Conservation (phyloP, 2,797 vertebrate genomes). For the Anguilla pacifica region DNA sequence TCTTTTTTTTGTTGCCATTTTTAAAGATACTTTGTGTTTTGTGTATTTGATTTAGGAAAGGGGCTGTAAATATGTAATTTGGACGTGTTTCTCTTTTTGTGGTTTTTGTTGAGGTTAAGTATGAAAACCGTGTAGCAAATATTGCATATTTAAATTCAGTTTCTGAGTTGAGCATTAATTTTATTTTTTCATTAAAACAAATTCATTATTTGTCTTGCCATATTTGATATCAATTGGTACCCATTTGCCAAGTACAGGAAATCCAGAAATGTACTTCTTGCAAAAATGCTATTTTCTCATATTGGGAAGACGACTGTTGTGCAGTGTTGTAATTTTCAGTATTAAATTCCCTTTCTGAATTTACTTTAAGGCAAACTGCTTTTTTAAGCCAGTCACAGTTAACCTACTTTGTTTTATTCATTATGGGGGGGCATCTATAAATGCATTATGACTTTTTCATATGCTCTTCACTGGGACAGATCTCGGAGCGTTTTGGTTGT, state of each 20-base stretch:
- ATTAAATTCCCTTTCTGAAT: slow-evolving; percentile 74
- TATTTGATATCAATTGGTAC: slow-evolving; percentile 75
- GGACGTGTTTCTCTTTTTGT: slow-evolving; percentile 46
- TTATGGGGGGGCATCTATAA: slow-evolving; percentile 50
- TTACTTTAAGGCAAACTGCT: slow-evolving; percentile 54
- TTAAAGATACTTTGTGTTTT: slow-evolving; percentile 51
- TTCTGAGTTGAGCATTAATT: slow-evolving; percentile 53
- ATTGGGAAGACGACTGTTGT: slow-evolving; percentile 80
- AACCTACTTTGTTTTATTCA: slow-evolving; percentile 43
- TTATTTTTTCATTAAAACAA: slow-evolving; percentile 47
- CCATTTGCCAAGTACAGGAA: slow-evolving; percentile 72
- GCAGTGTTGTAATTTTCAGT: slow-evolving; percentile 76
- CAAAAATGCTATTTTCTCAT: slow-evolving; percentile 80
- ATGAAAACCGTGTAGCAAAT: slow-evolving; percentile 67
- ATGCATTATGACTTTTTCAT: slow-evolving; percentile 67
- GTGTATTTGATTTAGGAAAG: slow-evolving; percentile 60
- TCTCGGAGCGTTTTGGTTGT: slow-evolving; percentile 67
- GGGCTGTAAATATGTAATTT: slow-evolving; percentile 68
- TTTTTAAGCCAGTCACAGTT: slow-evolving; percentile 65
- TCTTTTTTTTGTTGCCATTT: slow-evolving; percentile 19
- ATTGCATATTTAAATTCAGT: slow-evolving; percentile 69
- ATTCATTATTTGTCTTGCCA: slow-evolving; percentile 69
- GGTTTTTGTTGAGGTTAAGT: slow-evolving; percentile 52
- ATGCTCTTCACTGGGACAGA: slow-evolving; percentile 64
- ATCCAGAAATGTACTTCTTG: slow-evolving; percentile 69